Conservation (phyloP, 1,140 invertebrate species). For the Drosophila sturtevanti region DNA sequence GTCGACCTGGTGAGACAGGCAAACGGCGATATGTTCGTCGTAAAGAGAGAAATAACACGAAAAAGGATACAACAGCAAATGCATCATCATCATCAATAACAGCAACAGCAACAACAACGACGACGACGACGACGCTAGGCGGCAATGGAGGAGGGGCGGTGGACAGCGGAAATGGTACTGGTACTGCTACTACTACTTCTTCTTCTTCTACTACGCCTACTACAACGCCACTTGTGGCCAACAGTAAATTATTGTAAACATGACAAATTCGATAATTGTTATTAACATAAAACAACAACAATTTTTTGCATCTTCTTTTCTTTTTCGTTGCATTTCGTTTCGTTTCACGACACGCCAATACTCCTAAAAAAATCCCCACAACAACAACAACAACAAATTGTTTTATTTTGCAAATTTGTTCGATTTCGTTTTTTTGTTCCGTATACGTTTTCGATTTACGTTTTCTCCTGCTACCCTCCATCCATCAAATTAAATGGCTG, state of each 20-base stretch:
- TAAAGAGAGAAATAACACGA: constrained; percentile 68
- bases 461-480: constrained; percentile 24
- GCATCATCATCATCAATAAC: constrained; percentile 11
- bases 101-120: too few relatives aligned
- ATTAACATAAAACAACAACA: constrained; percentile 82
- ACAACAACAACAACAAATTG: constrained; percentile 51
- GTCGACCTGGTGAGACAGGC: constrained; percentile 53
- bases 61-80: constrained; percentile 35
- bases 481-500: constrained; percentile 14
- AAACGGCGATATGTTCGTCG: constrained; percentile 70
- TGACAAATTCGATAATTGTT: constrained; percentile 80
- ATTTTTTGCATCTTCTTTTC: constrained; percentile 80
- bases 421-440: constrained; percentile 33
- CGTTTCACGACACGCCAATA: constrained; percentile 35
- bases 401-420: constrained; percentile 56
- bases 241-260: constrained; percentile 83
- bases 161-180: constrained; percentile 74
- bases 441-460: constrained; percentile 33
- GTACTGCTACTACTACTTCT: constrained; percentile 79
- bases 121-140: neutral
- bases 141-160: constrained; percentile 34
- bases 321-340: constrained; percentile 58
- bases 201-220: constrained; percentile 78
- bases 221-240: constrained; percentile 83
- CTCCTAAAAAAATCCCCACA: constrained; percentile 25